A percentile compares a stretch with the other conserved stretches of the same genome.
These are phyloP conservation scores for Carassius carassius DNA, from an alignment of 2,113 vertebrate genomes.

Conservation along the genomic window DNA sequence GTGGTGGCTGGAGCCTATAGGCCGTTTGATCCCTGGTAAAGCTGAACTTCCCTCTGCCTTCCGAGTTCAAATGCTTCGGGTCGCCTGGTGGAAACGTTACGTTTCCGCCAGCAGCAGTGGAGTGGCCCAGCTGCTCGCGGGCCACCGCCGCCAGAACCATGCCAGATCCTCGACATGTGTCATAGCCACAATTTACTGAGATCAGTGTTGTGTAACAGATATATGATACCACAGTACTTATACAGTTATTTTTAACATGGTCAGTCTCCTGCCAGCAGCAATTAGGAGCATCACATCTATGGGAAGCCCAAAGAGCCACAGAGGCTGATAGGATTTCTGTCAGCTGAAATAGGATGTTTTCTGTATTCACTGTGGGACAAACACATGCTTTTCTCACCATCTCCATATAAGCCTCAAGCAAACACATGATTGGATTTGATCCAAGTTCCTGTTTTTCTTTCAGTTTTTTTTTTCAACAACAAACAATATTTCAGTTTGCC, in stretches of 20 bases:
- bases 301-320: background rate
- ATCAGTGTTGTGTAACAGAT: conserved; percentile 76
- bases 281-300: conserved; percentile 61
- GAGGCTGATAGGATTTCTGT: conserved; percentile 26
- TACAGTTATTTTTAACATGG: conserved; percentile 77
- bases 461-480: background rate
- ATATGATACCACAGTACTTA: conserved; percentile 71
- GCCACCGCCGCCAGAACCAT: conserved; percentile 60
- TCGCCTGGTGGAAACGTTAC: conserved; percentile 61
- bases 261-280: conserved; percentile 58
- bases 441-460: background rate
- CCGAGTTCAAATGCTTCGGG: conserved; percentile 51
- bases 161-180: conserved; percentile 76
- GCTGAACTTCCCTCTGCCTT: conserved; percentile 52
- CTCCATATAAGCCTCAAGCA: background rate
- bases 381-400: conserved; percentile 8
- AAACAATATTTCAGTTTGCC: conserved; percentile 14
- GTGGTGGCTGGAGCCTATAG: conserved; percentile 68
- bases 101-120: conserved; percentile 46
- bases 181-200: conserved; percentile 79
- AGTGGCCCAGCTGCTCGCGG: conserved; percentile 62
- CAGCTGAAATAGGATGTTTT: conserved; percentile 21
- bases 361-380: background rate
- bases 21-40: conserved; percentile 77
- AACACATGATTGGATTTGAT: conserved; percentile 29